Percentiles rank a stretch among this genome's conserved stretches.
phyloP scores from a whole-genome alignment of 30 jellyfish, hydroid and myxozoan genomes.

The Cassiopea xamachana region DNA sequence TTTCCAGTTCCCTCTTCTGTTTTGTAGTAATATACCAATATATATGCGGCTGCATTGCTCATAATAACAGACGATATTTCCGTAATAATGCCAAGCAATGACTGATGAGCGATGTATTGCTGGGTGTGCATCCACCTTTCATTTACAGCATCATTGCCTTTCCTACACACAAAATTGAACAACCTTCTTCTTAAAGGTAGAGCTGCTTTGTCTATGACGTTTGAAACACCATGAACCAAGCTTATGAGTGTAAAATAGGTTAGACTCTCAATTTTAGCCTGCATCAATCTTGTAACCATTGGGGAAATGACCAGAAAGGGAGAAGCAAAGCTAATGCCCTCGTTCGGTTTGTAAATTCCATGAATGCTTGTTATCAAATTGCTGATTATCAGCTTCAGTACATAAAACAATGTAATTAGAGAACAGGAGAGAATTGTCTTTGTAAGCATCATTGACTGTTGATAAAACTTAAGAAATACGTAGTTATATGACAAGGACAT shows the following conservation, averaged over 20 bases:
- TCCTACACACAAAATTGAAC: neutral
- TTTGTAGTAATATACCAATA: conserved; percentile 25
- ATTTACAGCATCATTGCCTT: neutral
- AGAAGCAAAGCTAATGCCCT: neutral
- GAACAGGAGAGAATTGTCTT: conserved; percentile 9
- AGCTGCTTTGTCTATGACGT: conserved; percentile 20
- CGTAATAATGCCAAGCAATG: conserved; percentile 24
- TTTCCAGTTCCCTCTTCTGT: conserved; percentile 16
- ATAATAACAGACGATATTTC: conserved; percentile 21
- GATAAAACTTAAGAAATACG: neutral
- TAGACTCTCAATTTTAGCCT: conserved; percentile 33
- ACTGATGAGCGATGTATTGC: conserved; percentile 15
- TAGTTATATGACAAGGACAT: neutral
- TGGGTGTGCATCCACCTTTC: neutral
- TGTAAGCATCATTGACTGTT: neutral
- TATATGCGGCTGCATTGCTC: conserved; percentile 30
- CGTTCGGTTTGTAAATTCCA: conserved; percentile 1
- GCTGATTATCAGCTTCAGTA: conserved; percentile 11
- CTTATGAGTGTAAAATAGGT: conserved; percentile 11
- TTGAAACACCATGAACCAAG: conserved; percentile 23
- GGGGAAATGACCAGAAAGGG: neutral
- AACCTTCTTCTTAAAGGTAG: conserved; percentile 7
- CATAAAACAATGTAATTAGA: neutral
- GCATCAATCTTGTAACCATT: conserved; percentile 15
- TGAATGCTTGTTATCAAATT: neutral